phyloP scores from a whole-genome alignment of 2,797 vertebrate species.

The Acanthis flammea region DNA sequence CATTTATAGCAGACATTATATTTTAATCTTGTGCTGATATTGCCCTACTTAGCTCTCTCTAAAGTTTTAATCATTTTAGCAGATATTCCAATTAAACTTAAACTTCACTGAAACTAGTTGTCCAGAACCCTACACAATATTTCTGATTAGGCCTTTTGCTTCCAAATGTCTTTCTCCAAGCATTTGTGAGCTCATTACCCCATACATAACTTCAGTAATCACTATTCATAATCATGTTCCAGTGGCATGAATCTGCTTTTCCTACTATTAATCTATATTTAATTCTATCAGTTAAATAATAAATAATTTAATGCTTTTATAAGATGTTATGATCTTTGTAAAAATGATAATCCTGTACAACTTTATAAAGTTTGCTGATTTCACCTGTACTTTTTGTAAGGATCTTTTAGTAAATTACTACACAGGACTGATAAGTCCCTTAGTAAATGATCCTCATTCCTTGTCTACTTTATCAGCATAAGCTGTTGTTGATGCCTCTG shows the following conservation, averaged over 20 bases:
- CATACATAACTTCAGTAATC: background rate
- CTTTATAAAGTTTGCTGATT: background rate
- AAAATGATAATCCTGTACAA: background rate
- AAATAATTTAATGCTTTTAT: background rate
- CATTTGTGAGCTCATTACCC: background rate
- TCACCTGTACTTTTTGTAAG: background rate
- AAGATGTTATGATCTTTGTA: background rate
- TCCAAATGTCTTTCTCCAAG: background rate
- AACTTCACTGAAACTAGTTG: background rate
- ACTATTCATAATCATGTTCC: background rate
- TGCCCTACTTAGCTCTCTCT: background rate
- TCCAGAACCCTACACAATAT: background rate
- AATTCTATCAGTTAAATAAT: background rate
- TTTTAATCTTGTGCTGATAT: background rate
- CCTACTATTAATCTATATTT: background rate
- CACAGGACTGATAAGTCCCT: background rate
- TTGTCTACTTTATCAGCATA: background rate
- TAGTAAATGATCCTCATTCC: background rate
- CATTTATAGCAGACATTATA: background rate
- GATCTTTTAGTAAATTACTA: background rate
- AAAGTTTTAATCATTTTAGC: background rate
- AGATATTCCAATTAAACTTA: background rate
- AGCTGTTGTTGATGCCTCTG: background rate
- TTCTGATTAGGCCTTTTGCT: background rate
- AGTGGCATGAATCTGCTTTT: background rate